Base-by-base conservation (phyloP, 2,113 vertebrate genomes). In the Platanista minor region DNA sequence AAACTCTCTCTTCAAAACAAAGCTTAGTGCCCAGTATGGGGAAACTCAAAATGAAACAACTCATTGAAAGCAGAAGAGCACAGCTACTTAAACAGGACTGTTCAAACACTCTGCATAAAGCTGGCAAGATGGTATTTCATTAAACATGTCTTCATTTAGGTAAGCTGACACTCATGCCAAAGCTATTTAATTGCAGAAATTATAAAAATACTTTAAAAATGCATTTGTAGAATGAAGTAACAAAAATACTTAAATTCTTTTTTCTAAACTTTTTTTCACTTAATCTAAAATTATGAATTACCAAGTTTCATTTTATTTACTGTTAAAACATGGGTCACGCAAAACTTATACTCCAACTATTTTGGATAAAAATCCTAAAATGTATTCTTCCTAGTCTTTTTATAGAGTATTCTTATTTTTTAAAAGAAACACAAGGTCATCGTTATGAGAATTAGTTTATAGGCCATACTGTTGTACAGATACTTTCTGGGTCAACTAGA, bases 131-230 rank as follows among this genome's bases (percentile, higher is more conserved):
- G 61, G 36, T 10, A 29, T 18, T 57, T 75, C 87, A 23, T 27
- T 1, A 17, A 66, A 67, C 23, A n/a, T 0, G 5, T 46, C 92
- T 71, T 54, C 74, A 18, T 9, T 25, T 12, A 29, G 29, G n/a
- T 31, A 75, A 57, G 66, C 39, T 4, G 31, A 85, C 66, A 71
- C 20, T 31, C 93, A 83, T 27, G 83, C 93, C 39, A 94, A 94
- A 97, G 95, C 78, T 36, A 78, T 39, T 2, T 87, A 94, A 67
- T 20, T 82, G 59, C 36, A 91, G 86, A 97, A 82, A 95, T 96
- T 96, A 95, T 46, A 97, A 94, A 97, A 95, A 96, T 97, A 95
- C 71, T 89, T 96, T 57, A 81, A 96, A 94, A 95, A 92, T 89
- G 61, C 82, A 95, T 91, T 81, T 91, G 92, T 77, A 95, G 89